Base-by-base conservation (phyloP, 2,888 invertebrate genomes). In the Chesias legatella region DNA sequence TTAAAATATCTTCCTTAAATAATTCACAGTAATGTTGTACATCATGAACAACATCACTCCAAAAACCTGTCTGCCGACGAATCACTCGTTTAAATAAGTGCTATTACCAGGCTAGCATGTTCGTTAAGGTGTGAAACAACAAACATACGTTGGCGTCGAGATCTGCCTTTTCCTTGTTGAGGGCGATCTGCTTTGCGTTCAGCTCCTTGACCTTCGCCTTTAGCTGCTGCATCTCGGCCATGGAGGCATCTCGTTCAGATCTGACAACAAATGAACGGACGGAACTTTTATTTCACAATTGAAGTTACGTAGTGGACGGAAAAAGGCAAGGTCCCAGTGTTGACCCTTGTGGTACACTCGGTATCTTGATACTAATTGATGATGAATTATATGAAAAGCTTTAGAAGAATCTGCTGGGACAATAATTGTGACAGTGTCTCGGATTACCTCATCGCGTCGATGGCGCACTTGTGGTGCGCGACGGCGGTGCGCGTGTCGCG, bases 401-500 rank as follows among this genome's bases (percentile, higher is more conserved):
- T n/a, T n/a, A n/a, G n/a, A n/a, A n/a, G n/a, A n/a, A n/a, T n/a
- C n/a, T n/a, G n/a, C n/a, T n/a, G n/a, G n/a, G n/a, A n/a, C n/a
- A n/a, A n/a, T n/a, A n/a, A n/a, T 95, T 3, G 94, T 93, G 28
- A 86, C 63, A 0, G 86, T 86, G 48, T 81, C 83, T 0, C 88
- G 51, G 8, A 61, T 52, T 2, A 91, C 70, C 94, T 89, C 98
- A 98, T 98, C 0, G 95, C 95, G 73, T 99, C 99, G 42, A 99
- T 99, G n/a, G 96, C 95, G 0, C 95, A 92, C 78, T 98, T 98
- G 1, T 97, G 94, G 23, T 94, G 93, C 0, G 97, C 95, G 0
- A 98, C 97, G 1, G 95, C 95, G 3, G 94, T 93, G 27, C 88
- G 62, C 0, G 88, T 88, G 48, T 83, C 85, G 0, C 88, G 51